Evolutionary conservation across 2,113 vertebrate species (phyloP).

Genomic region (Rhinoderma darwinii): DNA sequence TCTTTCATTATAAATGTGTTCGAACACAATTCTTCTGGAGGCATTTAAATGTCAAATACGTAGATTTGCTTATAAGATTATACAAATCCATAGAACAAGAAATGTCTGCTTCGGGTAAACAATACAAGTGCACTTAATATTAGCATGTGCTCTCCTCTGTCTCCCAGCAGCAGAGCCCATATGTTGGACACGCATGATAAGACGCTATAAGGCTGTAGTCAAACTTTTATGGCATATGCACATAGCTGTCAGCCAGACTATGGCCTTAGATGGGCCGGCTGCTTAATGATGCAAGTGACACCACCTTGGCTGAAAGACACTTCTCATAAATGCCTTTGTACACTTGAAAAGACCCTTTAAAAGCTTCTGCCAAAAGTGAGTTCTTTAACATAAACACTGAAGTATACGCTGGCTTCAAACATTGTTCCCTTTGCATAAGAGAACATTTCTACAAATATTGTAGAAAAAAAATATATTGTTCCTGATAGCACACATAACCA

Average conservation of each 20-base stretch:
- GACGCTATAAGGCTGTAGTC: slow-evolving; percentile 50
- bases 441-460: slow-evolving; percentile 18
- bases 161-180: slow-evolving; percentile 25
- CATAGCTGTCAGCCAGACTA: slow-evolving; percentile 48
- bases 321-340: slow-evolving; percentile 53
- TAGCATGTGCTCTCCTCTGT: slow-evolving; percentile 16
- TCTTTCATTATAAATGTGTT: slow-evolving; percentile 33
- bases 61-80: slow-evolving; percentile 31
- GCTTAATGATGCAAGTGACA: slow-evolving; percentile 58
- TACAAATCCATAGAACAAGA: slow-evolving; percentile 28
- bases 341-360: slow-evolving; percentile 49
- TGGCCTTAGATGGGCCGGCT: slow-evolving; percentile 45
- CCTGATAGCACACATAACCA: not conserved
- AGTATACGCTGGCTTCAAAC: slow-evolving; percentile 18
- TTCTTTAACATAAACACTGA: slow-evolving; percentile 30
- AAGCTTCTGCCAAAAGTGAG: slow-evolving; percentile 47
- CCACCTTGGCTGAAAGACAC: slow-evolving; percentile 49
- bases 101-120: slow-evolving; percentile 5
- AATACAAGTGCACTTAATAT: slow-evolving; percentile 29
- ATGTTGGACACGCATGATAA: slow-evolving; percentile 47
- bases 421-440: not conserved
- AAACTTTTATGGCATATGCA: slow-evolving; percentile 46
- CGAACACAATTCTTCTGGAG: slow-evolving; percentile 29
- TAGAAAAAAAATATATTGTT: slow-evolving; percentile 24
- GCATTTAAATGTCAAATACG: slow-evolving; percentile 36